These are phyloP conservation scores for Henicopernis longicauda DNA, from an alignment of 2,113 vertebrate species.

Conservation along the genomic window DNA sequence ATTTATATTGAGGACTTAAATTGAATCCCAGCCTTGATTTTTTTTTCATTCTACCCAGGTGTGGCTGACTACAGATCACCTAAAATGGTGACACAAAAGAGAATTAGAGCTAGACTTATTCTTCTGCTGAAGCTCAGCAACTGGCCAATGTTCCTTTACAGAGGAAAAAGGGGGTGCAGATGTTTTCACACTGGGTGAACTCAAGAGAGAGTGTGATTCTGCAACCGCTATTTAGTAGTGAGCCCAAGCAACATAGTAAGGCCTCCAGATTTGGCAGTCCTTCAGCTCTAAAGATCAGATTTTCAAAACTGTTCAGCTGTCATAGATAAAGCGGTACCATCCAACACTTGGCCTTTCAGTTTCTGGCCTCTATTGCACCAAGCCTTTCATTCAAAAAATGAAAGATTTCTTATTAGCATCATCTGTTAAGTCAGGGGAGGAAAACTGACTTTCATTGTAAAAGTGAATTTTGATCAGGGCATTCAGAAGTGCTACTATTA, in stretches of 20 bases:
- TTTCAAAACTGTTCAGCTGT: conserved; percentile 1
- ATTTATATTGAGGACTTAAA: background rate
- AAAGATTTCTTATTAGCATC: background rate
- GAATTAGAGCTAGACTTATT: background rate
- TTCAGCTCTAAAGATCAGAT: background rate
- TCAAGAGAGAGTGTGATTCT: background rate
- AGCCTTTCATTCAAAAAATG: background rate
- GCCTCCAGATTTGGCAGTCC: background rate
- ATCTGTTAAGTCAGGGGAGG: background rate
- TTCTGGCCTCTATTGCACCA: background rate
- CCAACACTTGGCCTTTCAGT: background rate
- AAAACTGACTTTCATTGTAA: background rate
- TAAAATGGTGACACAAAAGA: background rate
- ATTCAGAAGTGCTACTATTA: background rate
- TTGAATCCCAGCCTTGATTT: background rate
- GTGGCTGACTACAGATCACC: background rate
- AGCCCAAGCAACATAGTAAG: background rate
- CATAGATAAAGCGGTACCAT: background rate
- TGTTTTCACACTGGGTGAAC: background rate
- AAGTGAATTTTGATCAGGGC: background rate
- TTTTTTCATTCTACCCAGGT: background rate
- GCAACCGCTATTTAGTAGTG: background rate
- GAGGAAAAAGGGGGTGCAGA: background rate
- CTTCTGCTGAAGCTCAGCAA: background rate
- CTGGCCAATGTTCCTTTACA: background rate